Evolutionary conservation across 1,140 invertebrate species (phyloP), one percentile per base, ranked within the genome.

Genomic region (Drosophila lacteicornis): DNA sequence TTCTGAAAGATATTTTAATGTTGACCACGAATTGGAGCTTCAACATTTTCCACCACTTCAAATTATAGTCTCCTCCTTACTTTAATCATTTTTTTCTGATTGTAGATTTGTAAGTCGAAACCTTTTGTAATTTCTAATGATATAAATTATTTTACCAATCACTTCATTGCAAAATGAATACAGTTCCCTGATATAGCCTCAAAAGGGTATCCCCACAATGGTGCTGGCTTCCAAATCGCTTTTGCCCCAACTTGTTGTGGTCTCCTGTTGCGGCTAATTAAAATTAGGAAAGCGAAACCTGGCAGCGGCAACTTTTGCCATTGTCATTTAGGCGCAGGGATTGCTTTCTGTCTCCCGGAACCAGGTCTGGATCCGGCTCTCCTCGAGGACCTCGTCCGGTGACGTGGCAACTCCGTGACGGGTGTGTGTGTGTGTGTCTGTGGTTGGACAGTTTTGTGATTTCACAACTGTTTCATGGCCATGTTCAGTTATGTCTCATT

Each of bases 261-360:
- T 58, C 62, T 57, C 61, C 61, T 76, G 74, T 71, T 81, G 82
- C 61, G 79, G 68, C 65, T 82, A 76, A 86, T 86, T 86, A 87
- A 82, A 86, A 86, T 87, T 76, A 66, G 75, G 68, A 73, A 60
- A 80, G 42, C 51, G 49, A 86, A 82, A 79, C 59, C 43, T 56
- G 42, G 58, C 62, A 46, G 30, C 45, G 45, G 42, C 22, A 33
- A 68, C 63, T 55, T 77, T 55, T 55, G 75, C 63, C 74, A 77
- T 59, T 77, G 75, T 77, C 74, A 78, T 60, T 77, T 77, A 78
- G 75, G 75, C 75, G 15, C 49, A 49, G 74, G 75, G 74, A 78
- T 67, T 78, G 74, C 33, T 9, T 36, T 50, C 69, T 73, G 45
- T n/a, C 50, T 68, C 36, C 17, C 22, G 30, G 27, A 22, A 19